A percentile compares a stretch with the other conserved stretches of the same genome.
Conservation (phyloP, 2,113 vertebrate species). For the Camelus bactrianus region DNA sequence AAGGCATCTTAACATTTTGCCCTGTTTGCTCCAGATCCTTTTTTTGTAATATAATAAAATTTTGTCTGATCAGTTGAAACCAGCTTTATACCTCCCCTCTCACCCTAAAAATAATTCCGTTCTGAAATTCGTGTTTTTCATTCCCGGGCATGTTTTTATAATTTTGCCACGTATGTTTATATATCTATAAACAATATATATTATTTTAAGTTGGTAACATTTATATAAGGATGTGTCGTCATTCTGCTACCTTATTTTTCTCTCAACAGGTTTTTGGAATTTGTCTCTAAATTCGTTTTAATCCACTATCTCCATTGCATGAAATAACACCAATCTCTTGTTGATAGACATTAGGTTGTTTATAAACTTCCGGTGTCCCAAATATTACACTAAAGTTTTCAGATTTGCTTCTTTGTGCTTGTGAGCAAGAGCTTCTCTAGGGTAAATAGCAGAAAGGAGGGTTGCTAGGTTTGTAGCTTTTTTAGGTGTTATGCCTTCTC, state of each 20-base stretch:
- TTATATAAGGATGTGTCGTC: background rate
- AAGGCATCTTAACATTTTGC: background rate
- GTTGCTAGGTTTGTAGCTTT: background rate
- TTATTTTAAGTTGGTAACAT: background rate
- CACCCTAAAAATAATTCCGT: background rate
- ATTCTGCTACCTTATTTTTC: conserved; percentile 7
- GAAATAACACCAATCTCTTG: background rate
- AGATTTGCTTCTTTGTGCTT: background rate
- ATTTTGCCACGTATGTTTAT: background rate
- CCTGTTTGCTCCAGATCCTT: background rate
- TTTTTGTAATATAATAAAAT: background rate
- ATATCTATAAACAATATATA: background rate
- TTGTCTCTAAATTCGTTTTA: background rate
- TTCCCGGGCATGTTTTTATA: background rate
- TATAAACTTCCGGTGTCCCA: background rate
- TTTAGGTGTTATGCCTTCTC: background rate
- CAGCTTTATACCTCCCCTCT: background rate
- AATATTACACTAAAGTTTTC: background rate
- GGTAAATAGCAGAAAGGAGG: background rate
- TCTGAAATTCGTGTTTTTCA: background rate
- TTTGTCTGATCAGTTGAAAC: background rate
- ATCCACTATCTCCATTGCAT: background rate
- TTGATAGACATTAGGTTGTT: background rate
- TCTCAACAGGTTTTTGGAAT: background rate
- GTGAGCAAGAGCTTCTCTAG: background rate